Base-by-base conservation (phyloP, 2,888 invertebrate genomes). In the Plusia festucae region DNA sequence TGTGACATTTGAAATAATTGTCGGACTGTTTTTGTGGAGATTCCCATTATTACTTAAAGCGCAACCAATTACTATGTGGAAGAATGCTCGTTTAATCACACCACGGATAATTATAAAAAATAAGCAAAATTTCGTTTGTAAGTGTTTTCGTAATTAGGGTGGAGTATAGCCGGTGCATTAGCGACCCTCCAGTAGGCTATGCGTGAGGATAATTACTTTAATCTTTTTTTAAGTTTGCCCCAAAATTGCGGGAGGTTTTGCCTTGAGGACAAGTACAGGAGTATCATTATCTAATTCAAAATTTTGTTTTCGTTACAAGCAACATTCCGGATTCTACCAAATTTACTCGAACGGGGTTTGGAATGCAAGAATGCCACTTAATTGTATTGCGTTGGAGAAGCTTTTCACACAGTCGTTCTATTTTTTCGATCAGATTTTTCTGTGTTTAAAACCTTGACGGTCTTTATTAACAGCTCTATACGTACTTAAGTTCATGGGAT, bases 1-100 rank as follows among this genome's bases (percentile, higher is more conserved):
- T 84, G 86, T 85, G 88, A 88, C 89, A 90, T 90, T 89, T 74
- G 71, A 82, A 83, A 86, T 87, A 90, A 89, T 89, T 85, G 74
- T 75, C 20, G 20, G 59, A 71, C 64, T 73, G 72, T 82, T 79
- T 81, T 70, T 71, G 62, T 73, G 61, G 51, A 78, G 61, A 70
- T 68, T 67, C 74, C 70, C 82, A 84, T 86, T 84, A 81, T 85
- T 82, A 79, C 73, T 79, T 76, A 65, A 62, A 65, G 63, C 34
- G 65, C 73, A 60, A 69, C 72, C 63, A 69, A 83, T 81, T 80
- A 82, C 65, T 66, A 81, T 71, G 82, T 82, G 79, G 73, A 81
- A 76, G 80, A 79, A 81, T 79, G 79, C 74, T 32, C 73, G 76
- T 76, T 72, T 82, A 81, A 83, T 78, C 71, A 70, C 79, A 66